Base-by-base conservation (phyloP, 2,113 vertebrate genomes). In the Nothoprocta pentlandii region DNA sequence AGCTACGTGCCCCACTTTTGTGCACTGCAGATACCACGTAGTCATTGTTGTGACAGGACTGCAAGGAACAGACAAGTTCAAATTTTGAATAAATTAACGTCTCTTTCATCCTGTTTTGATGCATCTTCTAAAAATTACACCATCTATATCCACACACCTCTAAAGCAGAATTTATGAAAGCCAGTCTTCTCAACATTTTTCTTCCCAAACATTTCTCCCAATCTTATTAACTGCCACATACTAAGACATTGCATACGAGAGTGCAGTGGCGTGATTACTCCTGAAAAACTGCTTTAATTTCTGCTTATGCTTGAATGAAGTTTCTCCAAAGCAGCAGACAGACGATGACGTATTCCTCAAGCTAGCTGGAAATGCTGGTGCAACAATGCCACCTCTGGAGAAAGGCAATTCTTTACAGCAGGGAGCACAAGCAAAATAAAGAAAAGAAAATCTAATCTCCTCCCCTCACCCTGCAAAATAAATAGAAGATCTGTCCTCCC, bases 1-100 rank as follows among this genome's bases (percentile, higher is more conserved):
- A 4, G 39, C 25, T 3, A 42, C 4, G 1, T 0, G 5, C 16
- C 22, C 32, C 59, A 8, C 5, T 2, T 34, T 16, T 17, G 54
- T 67, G 79, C 70, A 81, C 62, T 78, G 56, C 36, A 3, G 2
- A 19, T 19, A 49, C 32, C 42, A 32, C 1, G 1, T 1, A 21
- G 58, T 28, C 11, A 56, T 49, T 20, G 25, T 3, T 78, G 16
- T 22, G 79, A 20, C 32, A 56, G 56, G 63, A n/a, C 13, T 2
- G 0, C 30, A 25, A 73, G 23, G 25, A 77, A 1, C 4, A 46
- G 66, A 10, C 26, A 58, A 26, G 8, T 12, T 23, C 25, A 61
- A 5, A n/a, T 19, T 41, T 16, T 59, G n/a, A 67, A 1, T 1
- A 28, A 85, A 11, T 56, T 12, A 49, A 6, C 16, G 2, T 30